Conservation (phyloP, 2,113 vertebrate genomes). For the Hassar affinis region DNA sequence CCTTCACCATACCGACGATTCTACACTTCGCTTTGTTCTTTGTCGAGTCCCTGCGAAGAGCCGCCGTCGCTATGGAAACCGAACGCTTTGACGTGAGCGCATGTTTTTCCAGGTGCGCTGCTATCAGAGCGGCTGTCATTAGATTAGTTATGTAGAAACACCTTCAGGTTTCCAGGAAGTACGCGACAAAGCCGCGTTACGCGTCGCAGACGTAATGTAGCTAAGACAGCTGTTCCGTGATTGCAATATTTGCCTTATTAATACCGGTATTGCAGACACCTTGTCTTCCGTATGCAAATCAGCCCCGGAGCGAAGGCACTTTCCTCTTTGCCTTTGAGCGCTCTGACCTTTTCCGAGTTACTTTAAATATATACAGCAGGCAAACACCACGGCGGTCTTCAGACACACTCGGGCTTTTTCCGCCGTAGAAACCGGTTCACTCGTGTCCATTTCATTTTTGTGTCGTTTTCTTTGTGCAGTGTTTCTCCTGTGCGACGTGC, state of each 20-base stretch:
- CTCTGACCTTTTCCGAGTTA: neutral
- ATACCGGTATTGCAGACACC: neutral
- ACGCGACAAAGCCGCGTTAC: neutral
- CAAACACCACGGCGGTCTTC: neutral
- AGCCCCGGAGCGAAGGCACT: neutral
- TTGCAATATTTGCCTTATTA: neutral
- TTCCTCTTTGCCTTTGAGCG: neutral
- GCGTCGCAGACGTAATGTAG: neutral
- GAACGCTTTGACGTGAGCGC: too few relatives aligned
- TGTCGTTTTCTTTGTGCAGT: conserved; percentile 57
- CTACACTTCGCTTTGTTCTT: too few relatives aligned
- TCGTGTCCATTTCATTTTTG: neutral
- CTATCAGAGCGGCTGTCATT: neutral
- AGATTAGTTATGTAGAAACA: neutral
- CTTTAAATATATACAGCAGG: neutral
- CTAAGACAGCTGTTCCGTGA: too few relatives aligned
- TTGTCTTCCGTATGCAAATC: neutral
- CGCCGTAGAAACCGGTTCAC: neutral
- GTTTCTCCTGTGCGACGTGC: conserved; percentile 81
- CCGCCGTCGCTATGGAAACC: neutral
- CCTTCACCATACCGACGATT: too few relatives aligned
- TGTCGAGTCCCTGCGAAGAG: too few relatives aligned
- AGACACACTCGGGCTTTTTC: too few relatives aligned
- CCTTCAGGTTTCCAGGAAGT: neutral
- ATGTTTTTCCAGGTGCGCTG: neutral